Conservation (phyloP, 2,888 invertebrate species). For the Strigamia crassipes region DNA sequence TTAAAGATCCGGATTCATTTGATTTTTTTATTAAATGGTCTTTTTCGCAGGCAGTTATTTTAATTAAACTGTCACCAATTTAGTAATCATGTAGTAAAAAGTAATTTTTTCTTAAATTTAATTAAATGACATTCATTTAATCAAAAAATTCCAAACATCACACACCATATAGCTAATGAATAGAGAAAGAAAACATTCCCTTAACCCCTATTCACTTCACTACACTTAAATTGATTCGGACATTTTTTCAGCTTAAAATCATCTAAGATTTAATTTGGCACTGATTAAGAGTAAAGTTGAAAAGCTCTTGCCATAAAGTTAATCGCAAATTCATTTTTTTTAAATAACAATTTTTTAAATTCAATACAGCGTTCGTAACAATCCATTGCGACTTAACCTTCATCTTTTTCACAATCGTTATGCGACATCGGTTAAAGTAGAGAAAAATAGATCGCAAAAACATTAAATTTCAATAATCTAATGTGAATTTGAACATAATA, state of each 20-base stretch:
- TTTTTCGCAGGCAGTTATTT: background rate
- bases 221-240: background rate
- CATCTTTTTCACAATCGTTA: background rate
- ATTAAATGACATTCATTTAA: constrained; percentile 5
- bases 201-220: background rate
- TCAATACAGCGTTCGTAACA: background rate
- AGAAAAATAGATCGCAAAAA: background rate
- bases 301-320: too few species aligned
- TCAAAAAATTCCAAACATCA: background rate
- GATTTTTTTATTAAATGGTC: background rate
- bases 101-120: background rate
- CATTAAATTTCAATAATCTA: background rate
- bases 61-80: constrained; percentile 5
- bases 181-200: background rate
- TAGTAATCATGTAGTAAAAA: background rate
- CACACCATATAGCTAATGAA: background rate
- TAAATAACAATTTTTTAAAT: background rate
- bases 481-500: too few species aligned
- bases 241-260: background rate
- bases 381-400: background rate
- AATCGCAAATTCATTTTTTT: too few species aligned
- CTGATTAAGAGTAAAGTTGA: background rate
- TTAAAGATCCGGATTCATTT: background rate
- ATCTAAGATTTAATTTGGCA: background rate
- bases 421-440: background rate